phyloP scores from a whole-genome alignment of 2,113 vertebrate genomes.

The Jaculus jaculus region DNA sequence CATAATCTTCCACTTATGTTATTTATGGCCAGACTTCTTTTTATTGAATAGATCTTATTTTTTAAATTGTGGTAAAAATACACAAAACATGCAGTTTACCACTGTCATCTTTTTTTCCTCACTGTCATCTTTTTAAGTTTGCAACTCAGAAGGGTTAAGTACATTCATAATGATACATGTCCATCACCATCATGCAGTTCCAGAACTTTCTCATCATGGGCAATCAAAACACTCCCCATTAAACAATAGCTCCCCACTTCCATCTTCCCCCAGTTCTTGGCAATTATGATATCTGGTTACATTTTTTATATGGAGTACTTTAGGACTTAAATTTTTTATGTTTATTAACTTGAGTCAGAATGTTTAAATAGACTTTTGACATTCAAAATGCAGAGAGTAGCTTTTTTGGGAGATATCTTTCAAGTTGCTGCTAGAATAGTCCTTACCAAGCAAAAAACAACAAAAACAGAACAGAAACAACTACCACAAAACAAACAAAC shows the following conservation, averaged over 20 bases:
- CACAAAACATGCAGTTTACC: neutral
- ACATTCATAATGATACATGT: accelerated
- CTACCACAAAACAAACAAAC: neutral
- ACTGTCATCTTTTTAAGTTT: neutral
- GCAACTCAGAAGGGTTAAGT: accelerated
- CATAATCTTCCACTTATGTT: neutral
- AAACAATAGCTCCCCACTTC: no score
- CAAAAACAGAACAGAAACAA: neutral
- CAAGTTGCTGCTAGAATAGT: neutral
- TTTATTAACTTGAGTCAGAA: neutral
- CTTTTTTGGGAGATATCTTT: neutral
- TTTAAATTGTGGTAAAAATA: neutral
- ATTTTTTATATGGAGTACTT: neutral
- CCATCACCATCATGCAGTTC: accelerated
- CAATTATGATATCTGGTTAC: neutral
- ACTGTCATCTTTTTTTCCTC: neutral
- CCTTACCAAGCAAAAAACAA: neutral
- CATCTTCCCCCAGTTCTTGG: neutral
- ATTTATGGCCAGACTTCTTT: neutral
- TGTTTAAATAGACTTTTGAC: conserved; percentile 12
- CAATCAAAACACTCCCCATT: neutral
- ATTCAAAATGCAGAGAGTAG: neutral
- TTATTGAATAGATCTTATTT: neutral
- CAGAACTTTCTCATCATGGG: neutral
- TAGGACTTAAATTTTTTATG: neutral